Percentiles rank a stretch among this genome's conserved stretches.
phyloP scores from a whole-genome alignment of 2,113 vertebrate genomes.

The Nothobranchius furzeri region DNA sequence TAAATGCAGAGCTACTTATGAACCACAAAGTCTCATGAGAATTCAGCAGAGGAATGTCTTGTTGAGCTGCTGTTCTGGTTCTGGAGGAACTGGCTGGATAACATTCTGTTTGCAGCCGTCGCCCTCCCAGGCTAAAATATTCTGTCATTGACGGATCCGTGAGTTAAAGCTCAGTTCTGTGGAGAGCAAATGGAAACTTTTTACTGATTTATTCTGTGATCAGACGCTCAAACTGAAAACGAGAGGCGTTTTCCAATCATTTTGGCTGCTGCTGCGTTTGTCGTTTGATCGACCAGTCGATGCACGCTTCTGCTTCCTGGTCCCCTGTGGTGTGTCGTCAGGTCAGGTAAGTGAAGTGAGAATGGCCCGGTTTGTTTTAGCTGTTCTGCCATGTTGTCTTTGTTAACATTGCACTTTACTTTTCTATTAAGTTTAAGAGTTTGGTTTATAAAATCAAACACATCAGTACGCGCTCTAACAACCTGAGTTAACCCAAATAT shows the following conservation, averaged over 20 bases:
- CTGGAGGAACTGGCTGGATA: constrained; percentile 58
- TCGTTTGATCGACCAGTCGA: constrained; percentile 28
- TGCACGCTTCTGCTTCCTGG: constrained; percentile 18
- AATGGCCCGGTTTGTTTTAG: no score
- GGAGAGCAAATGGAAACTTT: neutral
- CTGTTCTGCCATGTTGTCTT: no score
- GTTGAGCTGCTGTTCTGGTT: constrained; percentile 40
- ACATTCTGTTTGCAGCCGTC: constrained; percentile 68
- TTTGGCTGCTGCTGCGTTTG: constrained; percentile 14
- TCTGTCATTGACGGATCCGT: constrained; percentile 4
- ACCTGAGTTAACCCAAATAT: neutral
- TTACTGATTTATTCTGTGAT: neutral
- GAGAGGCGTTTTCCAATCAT: neutral
- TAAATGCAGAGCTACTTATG: neutral
- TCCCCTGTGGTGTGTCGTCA: constrained; percentile 36
- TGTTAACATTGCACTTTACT: no score
- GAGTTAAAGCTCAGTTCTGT: constrained; percentile 11
- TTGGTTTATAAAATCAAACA: no score
- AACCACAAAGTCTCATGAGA: constrained; percentile 5
- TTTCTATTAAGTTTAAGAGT: neutral
- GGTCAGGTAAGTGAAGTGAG: constrained; percentile 57
- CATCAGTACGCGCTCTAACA: neutral
- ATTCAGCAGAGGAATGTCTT: constrained; percentile 46
- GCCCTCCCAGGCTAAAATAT: constrained; percentile 44
- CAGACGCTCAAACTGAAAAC: constrained; percentile 4